A percentile compares a stretch with the other conserved stretches of the same genome.
Conservation (phyloP, 2,113 vertebrate species). For the Sarotherodon lohbergeri region DNA sequence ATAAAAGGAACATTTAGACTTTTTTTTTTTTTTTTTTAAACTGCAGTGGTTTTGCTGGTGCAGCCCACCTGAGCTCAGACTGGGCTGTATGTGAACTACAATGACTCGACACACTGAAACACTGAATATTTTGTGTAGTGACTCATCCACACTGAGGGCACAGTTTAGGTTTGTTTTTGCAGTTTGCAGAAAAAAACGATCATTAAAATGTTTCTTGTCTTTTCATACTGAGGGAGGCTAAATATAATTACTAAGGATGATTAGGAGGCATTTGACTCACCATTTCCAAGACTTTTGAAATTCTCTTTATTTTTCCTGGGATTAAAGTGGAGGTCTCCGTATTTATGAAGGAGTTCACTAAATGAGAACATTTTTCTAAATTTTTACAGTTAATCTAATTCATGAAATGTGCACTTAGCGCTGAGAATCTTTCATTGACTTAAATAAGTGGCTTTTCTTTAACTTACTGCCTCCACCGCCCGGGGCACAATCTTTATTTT, state of each 20-base stretch:
- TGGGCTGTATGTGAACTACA: neutral
- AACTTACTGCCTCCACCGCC: neutral
- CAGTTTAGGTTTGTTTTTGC: neutral
- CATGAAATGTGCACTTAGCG: neutral
- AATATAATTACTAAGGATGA: neutral
- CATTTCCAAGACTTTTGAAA: neutral
- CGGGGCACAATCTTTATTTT: neutral
- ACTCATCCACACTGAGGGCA: neutral
- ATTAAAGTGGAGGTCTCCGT: rapidly evolving
- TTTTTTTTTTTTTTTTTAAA: neutral
- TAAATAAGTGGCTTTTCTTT: neutral
- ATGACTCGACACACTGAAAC: neutral
- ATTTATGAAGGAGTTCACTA: rapidly evolving
- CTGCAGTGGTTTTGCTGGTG: neutral
- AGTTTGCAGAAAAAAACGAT: neutral
- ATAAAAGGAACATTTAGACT: neutral
- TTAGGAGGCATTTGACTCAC: neutral
- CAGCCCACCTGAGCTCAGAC: neutral
- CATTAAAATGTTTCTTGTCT: neutral
- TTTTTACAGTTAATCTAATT: neutral
- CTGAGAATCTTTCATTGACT: neutral
- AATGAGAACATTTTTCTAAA: rapidly evolving
- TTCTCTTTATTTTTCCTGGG: neutral
- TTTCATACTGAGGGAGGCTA: neutral
- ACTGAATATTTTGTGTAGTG: neutral